Evolutionary conservation across 2,888 invertebrate species (phyloP).

Genomic region (Mycalesis mineus): DNA sequence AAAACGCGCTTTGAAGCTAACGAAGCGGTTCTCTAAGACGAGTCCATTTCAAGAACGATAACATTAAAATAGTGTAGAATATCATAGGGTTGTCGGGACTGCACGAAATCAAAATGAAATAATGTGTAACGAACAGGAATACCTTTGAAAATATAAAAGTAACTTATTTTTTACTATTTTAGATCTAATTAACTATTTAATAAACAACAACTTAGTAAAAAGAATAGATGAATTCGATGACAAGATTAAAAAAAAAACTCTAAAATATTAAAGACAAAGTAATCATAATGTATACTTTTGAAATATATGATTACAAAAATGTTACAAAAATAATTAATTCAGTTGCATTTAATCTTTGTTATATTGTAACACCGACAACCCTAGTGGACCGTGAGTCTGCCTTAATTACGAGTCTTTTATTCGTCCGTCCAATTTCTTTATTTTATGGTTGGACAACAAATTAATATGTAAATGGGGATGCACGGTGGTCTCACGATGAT

Average conservation of each 20-base stretch:
- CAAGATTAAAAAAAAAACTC: no score
- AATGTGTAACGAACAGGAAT: no score
- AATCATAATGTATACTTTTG: no score
- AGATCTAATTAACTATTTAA: no score
- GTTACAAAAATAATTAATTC: no score
- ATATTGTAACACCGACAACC: not conserved
- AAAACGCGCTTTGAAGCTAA: conserved; percentile 35
- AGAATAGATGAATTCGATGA: no score
- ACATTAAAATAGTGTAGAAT: conserved; percentile 65
- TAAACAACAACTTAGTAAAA: no score
- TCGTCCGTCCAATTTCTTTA: conserved; percentile 70
- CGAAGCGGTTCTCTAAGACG: conserved; percentile 44
- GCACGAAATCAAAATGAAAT: no score
- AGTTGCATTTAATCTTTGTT: not conserved
- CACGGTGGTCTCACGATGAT: conserved; percentile 61
- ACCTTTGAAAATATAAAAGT: no score
- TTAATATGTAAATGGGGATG: conserved; percentile 72
- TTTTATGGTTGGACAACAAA: conserved; percentile 73
- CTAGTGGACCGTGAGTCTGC: conserved; percentile 47
- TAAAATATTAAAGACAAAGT: no score
- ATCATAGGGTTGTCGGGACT: not conserved
- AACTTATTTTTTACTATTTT: no score
- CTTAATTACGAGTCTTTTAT: conserved; percentile 65
- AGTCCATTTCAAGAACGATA: conserved; percentile 43
- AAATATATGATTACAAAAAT: no score